Evolutionary conservation across 2,888 invertebrate genomes (phyloP).

Genomic region (Acrobasis repandana): DNA sequence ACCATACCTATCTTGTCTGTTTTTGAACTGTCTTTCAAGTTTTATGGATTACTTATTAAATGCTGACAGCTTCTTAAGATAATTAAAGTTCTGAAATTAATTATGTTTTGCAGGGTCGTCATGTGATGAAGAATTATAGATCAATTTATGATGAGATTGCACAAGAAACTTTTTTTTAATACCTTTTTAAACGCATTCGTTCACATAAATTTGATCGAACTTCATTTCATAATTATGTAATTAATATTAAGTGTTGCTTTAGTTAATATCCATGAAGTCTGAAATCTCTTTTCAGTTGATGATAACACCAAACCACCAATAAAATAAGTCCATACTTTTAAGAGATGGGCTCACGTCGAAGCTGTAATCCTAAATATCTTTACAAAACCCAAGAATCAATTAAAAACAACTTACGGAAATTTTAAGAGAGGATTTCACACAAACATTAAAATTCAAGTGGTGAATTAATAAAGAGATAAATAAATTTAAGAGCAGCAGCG

Average conservation of each 20-base stretch:
- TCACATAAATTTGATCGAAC: no score
- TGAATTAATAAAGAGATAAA: constrained; percentile 83
- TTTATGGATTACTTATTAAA: neutral
- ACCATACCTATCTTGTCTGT: constrained; percentile 22
- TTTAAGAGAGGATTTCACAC: constrained; percentile 47
- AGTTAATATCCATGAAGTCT: no score
- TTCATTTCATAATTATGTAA: no score
- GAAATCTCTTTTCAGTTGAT: neutral
- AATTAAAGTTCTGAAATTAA: neutral
- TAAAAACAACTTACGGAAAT: constrained; percentile 23
- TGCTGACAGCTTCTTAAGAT: neutral
- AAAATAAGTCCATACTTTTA: constrained; percentile 6
- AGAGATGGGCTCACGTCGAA: constrained; percentile 2
- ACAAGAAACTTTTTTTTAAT: neutral
- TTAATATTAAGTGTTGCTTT: no score
- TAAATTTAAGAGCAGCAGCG: constrained; percentile 79
- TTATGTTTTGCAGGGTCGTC: neutral
- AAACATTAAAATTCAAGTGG: constrained; percentile 74
- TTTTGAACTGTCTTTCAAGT: neutral
- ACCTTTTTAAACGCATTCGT: no score
- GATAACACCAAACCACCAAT: neutral
- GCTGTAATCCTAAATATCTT: constrained; percentile 18
- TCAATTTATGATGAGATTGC: neutral
- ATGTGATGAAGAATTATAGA: neutral
- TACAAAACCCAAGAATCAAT: constrained; percentile 11